Evolutionary conservation across 2,113 vertebrate genomes (phyloP).

Genomic region (Macrotis lagotis): DNA sequence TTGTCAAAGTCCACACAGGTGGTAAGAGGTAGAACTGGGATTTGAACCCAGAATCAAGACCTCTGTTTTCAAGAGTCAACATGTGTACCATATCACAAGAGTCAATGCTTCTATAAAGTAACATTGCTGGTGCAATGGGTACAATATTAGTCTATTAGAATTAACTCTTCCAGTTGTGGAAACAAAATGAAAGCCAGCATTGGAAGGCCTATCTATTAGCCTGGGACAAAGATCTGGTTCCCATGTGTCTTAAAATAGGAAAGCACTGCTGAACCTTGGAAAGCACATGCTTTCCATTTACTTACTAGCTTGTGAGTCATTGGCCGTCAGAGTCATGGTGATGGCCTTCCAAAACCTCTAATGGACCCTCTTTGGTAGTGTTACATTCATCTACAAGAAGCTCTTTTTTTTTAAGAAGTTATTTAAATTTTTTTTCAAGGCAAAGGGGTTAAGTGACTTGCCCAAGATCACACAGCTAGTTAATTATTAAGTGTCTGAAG

Average conservation of each 20-base stretch:
- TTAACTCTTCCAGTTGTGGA: background rate
- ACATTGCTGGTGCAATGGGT: background rate
- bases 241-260: background rate
- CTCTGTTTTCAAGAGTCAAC: background rate
- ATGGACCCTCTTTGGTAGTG: background rate
- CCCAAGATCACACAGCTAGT: too few relatives aligned
- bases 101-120: background rate
- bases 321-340: background rate
- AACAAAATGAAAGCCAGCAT: background rate
- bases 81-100: background rate
- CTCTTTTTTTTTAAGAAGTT: too few relatives aligned
- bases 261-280: background rate
- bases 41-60: background rate
- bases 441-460: too few relatives aligned
- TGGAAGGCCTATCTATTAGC: background rate
- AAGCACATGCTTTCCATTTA: accelerated
- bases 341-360: background rate
- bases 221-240: background rate
- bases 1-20: background rate
- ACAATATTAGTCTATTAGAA: background rate
- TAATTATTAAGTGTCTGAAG: too few relatives aligned
- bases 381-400: background rate
- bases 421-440: too few relatives aligned
- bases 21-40: background rate
- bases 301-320: background rate